These are phyloP conservation scores for Nothocercus julius DNA, from an alignment of 2,113 vertebrate genomes.

Conservation along the genomic window DNA sequence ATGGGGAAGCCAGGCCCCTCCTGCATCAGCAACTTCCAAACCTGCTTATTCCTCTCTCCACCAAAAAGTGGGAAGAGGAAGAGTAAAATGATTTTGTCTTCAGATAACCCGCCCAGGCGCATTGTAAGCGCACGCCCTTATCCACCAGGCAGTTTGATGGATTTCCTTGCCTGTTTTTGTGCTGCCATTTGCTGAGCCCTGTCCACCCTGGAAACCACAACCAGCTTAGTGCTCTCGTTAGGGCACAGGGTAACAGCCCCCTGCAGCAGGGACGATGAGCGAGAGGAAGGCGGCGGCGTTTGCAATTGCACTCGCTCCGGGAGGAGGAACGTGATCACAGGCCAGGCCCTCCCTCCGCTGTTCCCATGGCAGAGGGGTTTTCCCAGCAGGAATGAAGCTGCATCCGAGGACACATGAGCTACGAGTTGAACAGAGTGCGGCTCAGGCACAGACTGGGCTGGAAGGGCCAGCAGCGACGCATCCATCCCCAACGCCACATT, in stretches of 20 bases:
- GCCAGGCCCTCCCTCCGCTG: background rate
- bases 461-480: background rate
- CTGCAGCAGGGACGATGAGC: background rate
- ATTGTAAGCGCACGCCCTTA: constrained; percentile 41
- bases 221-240: constrained; percentile 59
- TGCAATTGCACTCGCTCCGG: background rate
- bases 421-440: background rate
- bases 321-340: rapidly evolving
- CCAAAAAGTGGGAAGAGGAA: constrained; percentile 23
- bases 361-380: background rate
- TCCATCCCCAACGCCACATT: no score
- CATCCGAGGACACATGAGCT: background rate
- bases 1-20: constrained; percentile 1
- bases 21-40: constrained; percentile 49
- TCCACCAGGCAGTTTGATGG: constrained; percentile 56
- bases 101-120: constrained; percentile 27
- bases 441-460: rapidly evolving
- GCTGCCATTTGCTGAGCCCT: constrained; percentile 31
- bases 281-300: background rate
- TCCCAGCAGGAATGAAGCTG: rapidly evolving
- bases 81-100: constrained; percentile 59
- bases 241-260: constrained; percentile 49
- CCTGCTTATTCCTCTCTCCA: constrained; percentile 54
- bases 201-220: background rate
- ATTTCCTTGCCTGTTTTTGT: constrained; percentile 62